phyloP scores from a whole-genome alignment of 1,140 invertebrate genomes.

The Neotoxoptera formosana region DNA sequence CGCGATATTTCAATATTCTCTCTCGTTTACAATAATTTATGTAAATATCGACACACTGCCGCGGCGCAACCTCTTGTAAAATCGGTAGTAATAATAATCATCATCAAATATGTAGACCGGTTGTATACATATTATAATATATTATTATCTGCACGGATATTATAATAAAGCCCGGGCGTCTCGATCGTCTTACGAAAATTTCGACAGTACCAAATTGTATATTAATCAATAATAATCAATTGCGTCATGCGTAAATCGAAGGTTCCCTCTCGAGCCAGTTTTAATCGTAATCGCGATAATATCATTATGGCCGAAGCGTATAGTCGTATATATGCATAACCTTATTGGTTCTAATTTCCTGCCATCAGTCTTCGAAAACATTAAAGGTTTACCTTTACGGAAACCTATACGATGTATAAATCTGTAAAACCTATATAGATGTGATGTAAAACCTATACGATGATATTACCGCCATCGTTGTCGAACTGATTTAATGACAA shows the following conservation, averaged over 20 bases:
- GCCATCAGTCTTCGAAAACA: not conserved
- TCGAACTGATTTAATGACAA: not conserved
- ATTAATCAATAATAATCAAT: not conserved
- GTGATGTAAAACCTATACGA: no score
- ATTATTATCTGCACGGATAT: not conserved
- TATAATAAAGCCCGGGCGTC: not conserved
- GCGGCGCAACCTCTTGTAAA: not conserved
- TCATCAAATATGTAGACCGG: not conserved
- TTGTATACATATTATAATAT: not conserved
- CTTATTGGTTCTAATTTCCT: not conserved
- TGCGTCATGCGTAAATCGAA: not conserved
- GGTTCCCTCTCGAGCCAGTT: not conserved
- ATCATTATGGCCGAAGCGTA: not conserved
- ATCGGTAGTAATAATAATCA: not conserved
- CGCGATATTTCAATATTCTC: not conserved
- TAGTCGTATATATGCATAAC: not conserved
- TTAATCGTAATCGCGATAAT: not conserved
- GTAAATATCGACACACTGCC: not conserved
- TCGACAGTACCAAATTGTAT: not conserved
- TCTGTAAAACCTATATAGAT: no score
- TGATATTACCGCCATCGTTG: not conserved
- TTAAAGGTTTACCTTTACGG: no score
- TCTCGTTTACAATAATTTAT: not conserved
- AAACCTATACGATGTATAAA: no score
- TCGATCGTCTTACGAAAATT: not conserved